Conservation (phyloP, 1,140 invertebrate species). For the Popillia japonica region DNA sequence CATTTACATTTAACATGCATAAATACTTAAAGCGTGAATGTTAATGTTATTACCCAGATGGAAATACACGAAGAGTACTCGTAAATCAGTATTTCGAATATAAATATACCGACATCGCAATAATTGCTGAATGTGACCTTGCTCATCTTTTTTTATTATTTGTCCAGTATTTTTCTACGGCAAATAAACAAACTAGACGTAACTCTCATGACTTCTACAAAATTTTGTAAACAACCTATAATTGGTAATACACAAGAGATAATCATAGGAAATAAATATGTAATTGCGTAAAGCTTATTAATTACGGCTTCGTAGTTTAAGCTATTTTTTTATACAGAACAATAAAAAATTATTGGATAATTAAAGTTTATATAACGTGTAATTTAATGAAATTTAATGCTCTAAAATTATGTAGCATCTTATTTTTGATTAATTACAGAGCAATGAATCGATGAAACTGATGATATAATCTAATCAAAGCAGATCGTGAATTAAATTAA, state of each 20-base stretch:
- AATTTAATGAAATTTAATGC: too few relatives aligned
- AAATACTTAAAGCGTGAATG: neutral
- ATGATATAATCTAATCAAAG: too few relatives aligned
- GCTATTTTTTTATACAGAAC: too few relatives aligned
- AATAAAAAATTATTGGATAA: too few relatives aligned
- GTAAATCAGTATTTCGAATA: neutral
- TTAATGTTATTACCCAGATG: neutral
- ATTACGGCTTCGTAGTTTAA: neutral
- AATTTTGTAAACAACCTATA: neutral
- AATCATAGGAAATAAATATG: neutral
- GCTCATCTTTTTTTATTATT: neutral
- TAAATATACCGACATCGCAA: neutral
- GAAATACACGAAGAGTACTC: neutral
- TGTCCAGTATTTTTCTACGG: neutral
- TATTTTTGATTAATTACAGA: too few relatives aligned
- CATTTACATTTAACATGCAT: slow-evolving; percentile 15
- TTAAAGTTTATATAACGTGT: too few relatives aligned
- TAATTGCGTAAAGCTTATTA: neutral
- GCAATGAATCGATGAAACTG: too few relatives aligned
- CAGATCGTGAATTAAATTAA: too few relatives aligned
- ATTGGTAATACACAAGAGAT: neutral
- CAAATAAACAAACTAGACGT: slow-evolving; percentile 1
- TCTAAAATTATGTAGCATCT: too few relatives aligned
- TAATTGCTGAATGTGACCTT: neutral
- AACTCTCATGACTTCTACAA: neutral